Evolutionary conservation across 2,113 vertebrate genomes (phyloP).

Genomic region (Pagrus major): DNA sequence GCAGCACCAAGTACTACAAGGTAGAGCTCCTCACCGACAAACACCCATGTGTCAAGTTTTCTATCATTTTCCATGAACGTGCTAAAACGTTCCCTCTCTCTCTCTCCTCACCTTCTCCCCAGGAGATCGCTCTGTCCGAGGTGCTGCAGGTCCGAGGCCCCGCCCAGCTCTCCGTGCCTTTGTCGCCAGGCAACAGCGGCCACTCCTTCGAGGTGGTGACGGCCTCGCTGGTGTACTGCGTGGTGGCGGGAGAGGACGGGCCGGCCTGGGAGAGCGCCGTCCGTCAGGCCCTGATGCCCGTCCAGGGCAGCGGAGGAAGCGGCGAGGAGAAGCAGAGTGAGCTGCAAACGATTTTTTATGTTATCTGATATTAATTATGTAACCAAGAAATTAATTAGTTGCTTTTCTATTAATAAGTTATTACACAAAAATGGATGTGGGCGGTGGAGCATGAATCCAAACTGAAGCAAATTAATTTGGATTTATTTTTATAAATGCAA

Average conservation of each 20-base stretch:
- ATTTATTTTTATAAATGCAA: neutral
- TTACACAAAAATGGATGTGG: neutral
- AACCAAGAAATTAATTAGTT: neutral
- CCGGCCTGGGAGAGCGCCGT: conserved; percentile 77
- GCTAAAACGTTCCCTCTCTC: neutral
- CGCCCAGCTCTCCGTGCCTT: conserved; percentile 58
- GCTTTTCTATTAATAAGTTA: neutral
- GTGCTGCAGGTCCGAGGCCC: conserved; percentile 79
- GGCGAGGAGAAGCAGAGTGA: conserved; percentile 37
- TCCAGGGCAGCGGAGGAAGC: conserved; percentile 56
- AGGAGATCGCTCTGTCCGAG: conserved; percentile 83
- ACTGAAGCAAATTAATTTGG: neutral
- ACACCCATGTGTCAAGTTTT: neutral
- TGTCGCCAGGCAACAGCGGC: neutral
- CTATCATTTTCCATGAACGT: too few species aligned
- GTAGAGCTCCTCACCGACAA: conserved; percentile 38
- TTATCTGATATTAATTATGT: neutral
- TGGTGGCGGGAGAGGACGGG: conserved; percentile 60
- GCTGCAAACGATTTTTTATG: neutral
- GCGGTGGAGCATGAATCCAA: neutral
- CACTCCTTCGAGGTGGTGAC: conserved; percentile 83
- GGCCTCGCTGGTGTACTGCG: conserved; percentile 75
- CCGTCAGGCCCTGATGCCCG: conserved; percentile 81
- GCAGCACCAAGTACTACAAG: conserved; percentile 84
- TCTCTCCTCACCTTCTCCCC: neutral